Percentiles rank a stretch among this genome's conserved stretches.
Evolutionary conservation across 2,888 invertebrate genomes (phyloP).

Genomic region (Drosophila rellima): DNA sequence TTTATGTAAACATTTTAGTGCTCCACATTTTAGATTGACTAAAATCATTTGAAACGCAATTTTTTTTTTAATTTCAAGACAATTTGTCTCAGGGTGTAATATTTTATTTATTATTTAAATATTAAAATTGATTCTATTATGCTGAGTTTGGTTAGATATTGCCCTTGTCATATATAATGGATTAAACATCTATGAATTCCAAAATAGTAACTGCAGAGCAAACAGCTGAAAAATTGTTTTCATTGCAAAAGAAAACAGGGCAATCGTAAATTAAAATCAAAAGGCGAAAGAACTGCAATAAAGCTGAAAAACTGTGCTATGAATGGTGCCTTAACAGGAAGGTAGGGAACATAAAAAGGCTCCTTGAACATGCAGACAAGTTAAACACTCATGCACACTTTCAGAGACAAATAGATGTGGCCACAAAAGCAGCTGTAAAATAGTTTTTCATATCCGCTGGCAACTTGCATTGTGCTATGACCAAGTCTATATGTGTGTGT

Average conservation of each 20-base stretch:
- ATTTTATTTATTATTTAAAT: background rate
- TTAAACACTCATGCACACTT: conserved; percentile 5
- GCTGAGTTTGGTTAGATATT: background rate
- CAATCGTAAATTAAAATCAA: conserved; percentile 69
- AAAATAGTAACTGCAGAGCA: conserved; percentile 6
- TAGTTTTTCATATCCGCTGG: conserved; percentile 80
- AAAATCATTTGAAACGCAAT: no score
- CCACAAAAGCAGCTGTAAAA: conserved; percentile 76
- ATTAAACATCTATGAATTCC: background rate
- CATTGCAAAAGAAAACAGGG: conserved; percentile 18
- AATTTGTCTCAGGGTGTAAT: background rate
- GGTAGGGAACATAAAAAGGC: conserved; percentile 25
- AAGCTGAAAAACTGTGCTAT: conserved; percentile 36
- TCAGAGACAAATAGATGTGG: conserved; percentile 24
- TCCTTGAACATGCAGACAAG: conserved; percentile 13
- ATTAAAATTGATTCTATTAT: background rate
- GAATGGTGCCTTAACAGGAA: conserved; percentile 23
- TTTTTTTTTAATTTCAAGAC: no score
- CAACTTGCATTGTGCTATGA: conserved; percentile 65
- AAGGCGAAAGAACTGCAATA: conserved; percentile 40
- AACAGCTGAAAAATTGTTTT: conserved; percentile 11
- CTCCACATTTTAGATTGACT: no score
- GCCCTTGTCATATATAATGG: background rate
- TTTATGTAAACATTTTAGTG: no score
- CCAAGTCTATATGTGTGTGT: background rate